A percentile compares a stretch with the other conserved stretches of the same genome.
phyloP scores from a whole-genome alignment of 2,888 invertebrate species.

The Girardia tigrina region DNA sequence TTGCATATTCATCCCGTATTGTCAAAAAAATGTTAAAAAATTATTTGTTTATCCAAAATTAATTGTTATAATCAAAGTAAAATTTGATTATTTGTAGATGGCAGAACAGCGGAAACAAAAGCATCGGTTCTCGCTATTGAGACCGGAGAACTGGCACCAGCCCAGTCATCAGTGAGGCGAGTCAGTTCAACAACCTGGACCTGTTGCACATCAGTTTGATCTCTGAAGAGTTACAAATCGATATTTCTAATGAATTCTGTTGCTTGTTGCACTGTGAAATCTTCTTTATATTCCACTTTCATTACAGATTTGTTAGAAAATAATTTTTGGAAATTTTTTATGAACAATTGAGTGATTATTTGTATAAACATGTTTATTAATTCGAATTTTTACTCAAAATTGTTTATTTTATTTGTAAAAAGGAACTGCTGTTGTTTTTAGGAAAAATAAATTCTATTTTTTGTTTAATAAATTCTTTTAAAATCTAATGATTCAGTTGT shows the following conservation, averaged over 20 bases:
- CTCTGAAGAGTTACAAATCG: constrained; percentile 13
- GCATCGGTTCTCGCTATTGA: constrained; percentile 56
- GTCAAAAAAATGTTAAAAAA: no score
- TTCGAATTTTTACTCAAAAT: no score
- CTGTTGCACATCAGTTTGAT: neutral
- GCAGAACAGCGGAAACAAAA: constrained; percentile 87
- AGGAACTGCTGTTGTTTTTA: no score
- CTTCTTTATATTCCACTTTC: neutral
- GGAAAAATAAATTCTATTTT: no score
- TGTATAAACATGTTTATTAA: no score
- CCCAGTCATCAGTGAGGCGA: neutral
- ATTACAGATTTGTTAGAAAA: neutral
- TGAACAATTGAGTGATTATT: no score
- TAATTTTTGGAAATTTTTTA: neutral
- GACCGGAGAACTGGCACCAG: neutral
- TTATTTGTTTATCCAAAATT: no score
- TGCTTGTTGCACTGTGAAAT: constrained; percentile 8
- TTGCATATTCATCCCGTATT: no score
- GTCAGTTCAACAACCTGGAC: neutral
- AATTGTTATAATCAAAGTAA: no score
- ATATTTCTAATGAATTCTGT: neutral
- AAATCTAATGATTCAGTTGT: no score
- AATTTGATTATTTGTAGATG: constrained; percentile 56
- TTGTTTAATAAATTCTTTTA: no score
- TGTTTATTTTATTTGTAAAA: no score